Evolutionary conservation across 2,797 vertebrate species (phyloP), one percentile per base, ranked within the genome.

Genomic region (Macroramphosus scolopax): DNA sequence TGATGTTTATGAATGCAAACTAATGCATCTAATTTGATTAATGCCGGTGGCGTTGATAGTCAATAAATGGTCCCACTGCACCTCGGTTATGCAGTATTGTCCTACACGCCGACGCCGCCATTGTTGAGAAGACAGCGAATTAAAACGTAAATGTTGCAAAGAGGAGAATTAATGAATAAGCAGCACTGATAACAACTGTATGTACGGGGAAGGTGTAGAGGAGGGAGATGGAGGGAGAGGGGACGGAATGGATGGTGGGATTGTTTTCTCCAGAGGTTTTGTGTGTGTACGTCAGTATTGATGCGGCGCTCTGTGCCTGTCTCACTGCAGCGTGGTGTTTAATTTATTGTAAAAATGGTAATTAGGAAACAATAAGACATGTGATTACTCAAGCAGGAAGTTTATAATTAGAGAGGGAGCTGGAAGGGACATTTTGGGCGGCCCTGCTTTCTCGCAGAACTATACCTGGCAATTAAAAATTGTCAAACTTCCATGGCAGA

Each of bases 331-430:
- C 68, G 51, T 76, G 61, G 82, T 83, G 82, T 86, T 89, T 89
- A 88, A 90, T 92, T 90, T 89, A 89, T 89, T 88, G 90, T 88
- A 90, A 90, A 91, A 90, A 91, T 89, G 83, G 85, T 89, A 91
- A 92, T 90, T 89, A 91, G 87, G 77, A 83, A 87, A 85, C 83
- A 86, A 89, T 85, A 86, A 87, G 86, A 89, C 87, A 70, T 87
- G 85, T 84, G 87, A 87, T 88, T 89, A 89, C 84, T 90, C 87
- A 89, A 87, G 89, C 89, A 85, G 81, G 84, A 88, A 82, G 87
- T 89, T 91, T 89, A 89, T 91, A 91, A 91, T 91, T 90, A 91
- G 88, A 81, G 84, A 86, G 74, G 67, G 83, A 85, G 86, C 85
- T 87, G 55, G 75, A 78, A 78, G 85, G 84, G 82, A 89, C 84